Base-by-base conservation (phyloP, 37 sponge, comb jelly and placozoan genomes). In the Lycopodina hypogea region DNA sequence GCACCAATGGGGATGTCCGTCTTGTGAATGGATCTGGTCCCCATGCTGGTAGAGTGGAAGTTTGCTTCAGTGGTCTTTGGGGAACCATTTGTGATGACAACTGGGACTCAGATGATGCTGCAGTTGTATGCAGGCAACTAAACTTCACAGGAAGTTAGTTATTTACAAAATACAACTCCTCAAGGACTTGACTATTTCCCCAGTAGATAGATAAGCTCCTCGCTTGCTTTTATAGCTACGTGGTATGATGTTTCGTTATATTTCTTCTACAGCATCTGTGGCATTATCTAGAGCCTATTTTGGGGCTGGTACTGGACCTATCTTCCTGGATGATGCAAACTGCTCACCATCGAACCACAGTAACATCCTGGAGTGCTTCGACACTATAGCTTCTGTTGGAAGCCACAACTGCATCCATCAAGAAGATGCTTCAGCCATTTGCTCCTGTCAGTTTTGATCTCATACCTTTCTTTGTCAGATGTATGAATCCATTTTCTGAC, bases 71-170 rank as follows among this genome's bases (percentile, higher is more conserved):
- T 29, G 74, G 63, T 3, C 45, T 29, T n/a, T 88, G 83, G 83
- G 89, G 89, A 3, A 73, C 84, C 28, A 79, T 88, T 4, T 88
- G 89, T 88, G 89, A 88, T 51, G 89, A 88, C 65, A 56, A 1
- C 11, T 88, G 83, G 84, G 74, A 61, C 41, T 57, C 23, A 14
- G 42, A 59, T 30, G 78, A 71, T 71, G 82, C 82, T 4, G 34
- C 50, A 1, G 83, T 88, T 14, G 89, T 82, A 4, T 88, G 89
- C 74, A 77, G 42, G 26, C 83, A 88, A 58, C 79, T 88, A n/a
- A 74, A 74, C 39, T 82, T 37, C 51, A 38, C 52, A 2, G 32
- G 60, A 26, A 45, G 35, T 41, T 4, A 48, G 45, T 18, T 23
- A 23, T n/a, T 9, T 40, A 19, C 1, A 24, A 62, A 28, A 60